Percentiles rank a stretch among this genome's conserved stretches.
phyloP scores from a whole-genome alignment of 2,888 invertebrate genomes.

The Andrena hattorfiana region DNA sequence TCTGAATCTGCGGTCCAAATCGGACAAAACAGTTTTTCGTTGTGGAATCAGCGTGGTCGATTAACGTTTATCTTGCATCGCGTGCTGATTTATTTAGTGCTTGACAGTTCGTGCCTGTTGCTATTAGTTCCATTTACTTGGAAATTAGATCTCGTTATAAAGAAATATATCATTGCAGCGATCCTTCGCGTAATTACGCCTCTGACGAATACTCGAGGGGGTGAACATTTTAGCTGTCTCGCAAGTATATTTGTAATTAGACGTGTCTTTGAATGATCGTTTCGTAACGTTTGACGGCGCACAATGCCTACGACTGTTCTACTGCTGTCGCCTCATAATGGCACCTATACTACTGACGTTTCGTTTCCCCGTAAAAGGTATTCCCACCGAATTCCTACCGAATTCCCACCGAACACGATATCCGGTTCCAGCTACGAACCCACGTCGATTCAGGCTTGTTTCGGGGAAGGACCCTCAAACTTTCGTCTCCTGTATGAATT shows the following conservation, averaged over 20 bases:
- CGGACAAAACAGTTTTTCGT: constrained; percentile 11
- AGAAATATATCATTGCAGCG: not conserved
- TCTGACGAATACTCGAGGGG: not conserved
- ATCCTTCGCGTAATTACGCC: not conserved
- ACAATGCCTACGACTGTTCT: not conserved
- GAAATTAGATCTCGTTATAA: not conserved
- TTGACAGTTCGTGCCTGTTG: constrained; percentile 29
- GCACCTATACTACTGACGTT: constrained; percentile 47
- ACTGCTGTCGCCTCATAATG: constrained; percentile 27
- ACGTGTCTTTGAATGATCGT: not conserved
- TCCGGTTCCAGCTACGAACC: constrained; percentile 18
- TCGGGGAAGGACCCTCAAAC: constrained; percentile 4
- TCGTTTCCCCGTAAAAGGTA: constrained; percentile 4
- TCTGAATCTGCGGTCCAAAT: not conserved
- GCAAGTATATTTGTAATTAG: not conserved
- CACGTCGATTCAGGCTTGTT: constrained; percentile 5
- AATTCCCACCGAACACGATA: constrained; percentile 24
- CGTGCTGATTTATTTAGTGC: constrained; percentile 25
- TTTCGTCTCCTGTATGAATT: not conserved
- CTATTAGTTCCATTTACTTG: constrained; percentile 23
- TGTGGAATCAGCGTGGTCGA: not conserved
- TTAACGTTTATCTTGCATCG: constrained; percentile 27
- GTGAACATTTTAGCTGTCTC: not conserved
- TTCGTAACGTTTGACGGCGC: not conserved
- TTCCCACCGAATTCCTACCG: constrained; percentile 1